phyloP scores from a whole-genome alignment of 2,888 invertebrate genomes.

The Ommatoiulus sabulosus region DNA sequence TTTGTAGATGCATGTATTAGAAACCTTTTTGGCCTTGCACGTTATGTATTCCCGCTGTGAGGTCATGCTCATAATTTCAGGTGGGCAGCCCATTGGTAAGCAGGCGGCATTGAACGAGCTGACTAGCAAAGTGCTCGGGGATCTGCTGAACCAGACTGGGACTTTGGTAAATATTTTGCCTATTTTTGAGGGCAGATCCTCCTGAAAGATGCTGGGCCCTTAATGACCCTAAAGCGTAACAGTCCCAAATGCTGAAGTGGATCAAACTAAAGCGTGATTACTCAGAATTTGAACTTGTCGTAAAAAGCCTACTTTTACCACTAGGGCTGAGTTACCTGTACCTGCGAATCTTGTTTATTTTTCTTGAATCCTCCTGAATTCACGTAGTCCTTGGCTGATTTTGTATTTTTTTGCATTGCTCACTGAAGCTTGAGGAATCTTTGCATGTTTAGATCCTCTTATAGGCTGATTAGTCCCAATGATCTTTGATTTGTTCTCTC shows the following conservation, averaged over 20 bases:
- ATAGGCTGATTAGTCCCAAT: too few species aligned
- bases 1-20: background rate
- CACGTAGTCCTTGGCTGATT: background rate
- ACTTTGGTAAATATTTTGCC: constrained; percentile 19
- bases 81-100: constrained; percentile 18
- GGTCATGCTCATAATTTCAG: constrained; percentile 22
- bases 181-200: background rate
- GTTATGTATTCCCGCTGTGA: background rate
- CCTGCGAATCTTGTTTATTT: background rate
- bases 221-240: background rate
- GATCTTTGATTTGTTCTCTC: too few species aligned
- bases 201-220: background rate
- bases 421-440: background rate
- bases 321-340: background rate
- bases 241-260: background rate
- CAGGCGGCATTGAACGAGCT: constrained; percentile 42
- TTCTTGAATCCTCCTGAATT: background rate
- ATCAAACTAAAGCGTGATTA: background rate
- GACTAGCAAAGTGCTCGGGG: constrained; percentile 32
- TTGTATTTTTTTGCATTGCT: background rate
- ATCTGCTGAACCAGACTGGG: constrained; percentile 24
- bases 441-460: too few species aligned
- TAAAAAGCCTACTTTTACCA: background rate
- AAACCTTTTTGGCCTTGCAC: background rate
- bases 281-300: background rate